Conservation (phyloP, 2,888 invertebrate genomes). For the Caenorhabditis auriculariae region DNA sequence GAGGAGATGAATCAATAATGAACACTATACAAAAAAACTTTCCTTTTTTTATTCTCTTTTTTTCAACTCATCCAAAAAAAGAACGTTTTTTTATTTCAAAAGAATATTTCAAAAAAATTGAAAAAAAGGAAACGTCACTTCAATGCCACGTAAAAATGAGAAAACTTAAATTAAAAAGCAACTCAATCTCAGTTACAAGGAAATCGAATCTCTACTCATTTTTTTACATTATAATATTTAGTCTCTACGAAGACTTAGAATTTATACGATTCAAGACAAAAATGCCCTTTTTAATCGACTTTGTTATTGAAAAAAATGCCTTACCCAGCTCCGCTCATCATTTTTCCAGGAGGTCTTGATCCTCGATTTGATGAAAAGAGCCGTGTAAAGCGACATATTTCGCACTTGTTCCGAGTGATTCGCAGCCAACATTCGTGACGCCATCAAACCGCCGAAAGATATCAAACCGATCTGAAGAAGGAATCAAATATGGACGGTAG, state of each 20-base stretch:
- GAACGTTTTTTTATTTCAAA: too few relatives aligned
- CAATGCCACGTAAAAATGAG: too few relatives aligned
- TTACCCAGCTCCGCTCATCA: conserved; percentile 38
- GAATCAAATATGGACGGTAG: not conserved
- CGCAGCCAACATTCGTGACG: conserved; percentile 16
- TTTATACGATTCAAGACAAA: too few relatives aligned
- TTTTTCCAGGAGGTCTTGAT: conserved; percentile 37
- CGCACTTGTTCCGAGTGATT: conserved; percentile 24
- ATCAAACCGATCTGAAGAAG: conserved; percentile 33
- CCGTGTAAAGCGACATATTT: conserved; percentile 32
- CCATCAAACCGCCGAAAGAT: conserved; percentile 33
- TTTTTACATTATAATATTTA: too few relatives aligned
- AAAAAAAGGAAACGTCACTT: too few relatives aligned
- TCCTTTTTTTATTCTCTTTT: not conserved
- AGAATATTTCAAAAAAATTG: too few relatives aligned
- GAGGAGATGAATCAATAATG: not conserved
- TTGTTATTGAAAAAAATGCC: conserved; percentile 22
- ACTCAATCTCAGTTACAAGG: too few relatives aligned
- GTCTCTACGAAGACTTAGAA: too few relatives aligned
- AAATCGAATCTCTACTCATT: too few relatives aligned
- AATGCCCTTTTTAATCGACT: conserved; percentile 10
- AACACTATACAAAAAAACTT: not conserved
- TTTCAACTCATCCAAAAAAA: not conserved
- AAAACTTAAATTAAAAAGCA: too few relatives aligned
- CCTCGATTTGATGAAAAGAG: conserved; percentile 33